Evolutionary conservation across 2,797 vertebrate species (phyloP).

Genomic region (Sparidentex hasta): DNA sequence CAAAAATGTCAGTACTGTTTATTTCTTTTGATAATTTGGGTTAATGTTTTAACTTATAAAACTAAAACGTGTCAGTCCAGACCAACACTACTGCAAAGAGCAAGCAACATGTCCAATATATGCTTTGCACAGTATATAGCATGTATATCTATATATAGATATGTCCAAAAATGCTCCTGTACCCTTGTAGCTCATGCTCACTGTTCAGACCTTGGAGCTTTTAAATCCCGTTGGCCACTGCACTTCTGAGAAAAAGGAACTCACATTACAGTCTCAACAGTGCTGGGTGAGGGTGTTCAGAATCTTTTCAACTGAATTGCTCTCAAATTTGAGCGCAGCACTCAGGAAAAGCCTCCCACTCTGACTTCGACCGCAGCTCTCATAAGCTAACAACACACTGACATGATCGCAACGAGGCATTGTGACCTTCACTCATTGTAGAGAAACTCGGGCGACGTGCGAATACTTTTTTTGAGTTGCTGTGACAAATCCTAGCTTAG

Average conservation of each 20-base stretch:
- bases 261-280: slow-evolving; percentile 5
- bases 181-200: not conserved
- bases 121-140: not conserved
- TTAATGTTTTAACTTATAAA: too few relatives aligned
- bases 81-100: too few relatives aligned
- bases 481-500: slow-evolving; percentile 10
- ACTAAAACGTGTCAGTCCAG: not conserved
- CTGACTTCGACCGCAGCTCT: not conserved
- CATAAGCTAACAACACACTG: not conserved
- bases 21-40: too few relatives aligned
- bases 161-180: too few relatives aligned
- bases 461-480: slow-evolving; percentile 2
- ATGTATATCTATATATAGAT: not conserved
- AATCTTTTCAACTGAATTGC: slow-evolving; percentile 3
- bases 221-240: not conserved
- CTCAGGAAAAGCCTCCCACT: slow-evolving; percentile 28
- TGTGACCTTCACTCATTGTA: not conserved
- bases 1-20: too few relatives aligned
- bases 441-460: not conserved
- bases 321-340: slow-evolving; percentile 5
- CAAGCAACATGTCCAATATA: not conserved
- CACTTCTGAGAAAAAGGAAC: not conserved
- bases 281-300: not conserved
- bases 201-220: not conserved
- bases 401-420: not conserved